These are phyloP conservation scores for Girardia tigrina DNA, from an alignment of 2,888 invertebrate species.

Conservation along the genomic window DNA sequence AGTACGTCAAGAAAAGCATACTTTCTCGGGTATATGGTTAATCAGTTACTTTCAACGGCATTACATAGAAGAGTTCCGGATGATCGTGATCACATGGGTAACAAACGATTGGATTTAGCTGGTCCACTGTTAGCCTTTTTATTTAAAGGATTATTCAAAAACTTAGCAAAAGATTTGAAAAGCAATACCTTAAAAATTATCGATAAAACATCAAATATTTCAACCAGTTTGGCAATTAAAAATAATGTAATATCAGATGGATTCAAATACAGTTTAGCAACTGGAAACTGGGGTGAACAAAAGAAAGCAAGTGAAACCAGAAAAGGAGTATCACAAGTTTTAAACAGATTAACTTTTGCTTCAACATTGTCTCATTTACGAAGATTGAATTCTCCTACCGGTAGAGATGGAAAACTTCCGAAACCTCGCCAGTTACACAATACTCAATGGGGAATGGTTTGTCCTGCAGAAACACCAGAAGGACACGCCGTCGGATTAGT, in stretches of 20 bases:
- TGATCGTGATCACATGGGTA: conserved; percentile 99
- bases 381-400: conserved; percentile 94
- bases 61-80: conserved; percentile 79
- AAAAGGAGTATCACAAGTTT: conserved; percentile 88
- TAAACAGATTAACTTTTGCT: conserved; percentile 90
- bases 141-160: conserved; percentile 87
- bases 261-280: conserved; percentile 86
- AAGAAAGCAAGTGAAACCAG: conserved; percentile 97
- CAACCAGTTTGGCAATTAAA: conserved; percentile 83
- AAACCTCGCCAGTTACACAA: conserved; percentile 97
- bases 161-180: conserved; percentile 85
- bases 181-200: conserved; percentile 96
- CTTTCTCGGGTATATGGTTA: conserved; percentile 94
- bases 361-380: conserved; percentile 93
- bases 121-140: conserved; percentile 89
- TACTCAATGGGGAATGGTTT: conserved; percentile 98
- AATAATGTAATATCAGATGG: conserved; percentile 96
- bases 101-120: conserved; percentile 89
- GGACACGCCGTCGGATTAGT: conserved; percentile 65
- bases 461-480: conserved; percentile 97
- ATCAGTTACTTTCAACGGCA: conserved; percentile 78
- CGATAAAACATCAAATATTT: conserved; percentile 94
- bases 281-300: conserved; percentile 99
- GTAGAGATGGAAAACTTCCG: conserved; percentile 92
- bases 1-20: conserved; percentile 99